Evolutionary conservation across 1,140 invertebrate genomes (phyloP).

Genomic region (fruit fly (Drosophila melanogaster)): DNA sequence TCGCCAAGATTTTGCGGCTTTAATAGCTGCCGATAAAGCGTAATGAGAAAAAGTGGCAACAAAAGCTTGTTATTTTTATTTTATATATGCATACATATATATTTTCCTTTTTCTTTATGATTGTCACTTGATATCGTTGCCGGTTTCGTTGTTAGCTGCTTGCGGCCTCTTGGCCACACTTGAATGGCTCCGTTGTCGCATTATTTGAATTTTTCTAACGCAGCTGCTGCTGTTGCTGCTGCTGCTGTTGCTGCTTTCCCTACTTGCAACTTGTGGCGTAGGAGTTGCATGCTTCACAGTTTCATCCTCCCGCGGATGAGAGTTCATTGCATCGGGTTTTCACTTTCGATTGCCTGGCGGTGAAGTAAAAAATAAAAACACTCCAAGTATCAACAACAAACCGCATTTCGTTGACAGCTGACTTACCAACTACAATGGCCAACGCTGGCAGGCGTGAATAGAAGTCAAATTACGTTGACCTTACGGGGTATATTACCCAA

Average conservation of each 20-base stretch:
- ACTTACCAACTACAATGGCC: conserved; percentile 42
- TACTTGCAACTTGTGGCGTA: conserved; percentile 37
- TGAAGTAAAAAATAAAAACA: conserved; percentile 6
- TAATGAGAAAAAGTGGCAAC: conserved; percentile 57
- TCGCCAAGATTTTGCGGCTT: conserved; percentile 62
- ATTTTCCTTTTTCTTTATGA: conserved; percentile 26
- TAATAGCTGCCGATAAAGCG: conserved; percentile 52
- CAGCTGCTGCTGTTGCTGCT: conserved; percentile 49
- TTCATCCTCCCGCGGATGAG: conserved; percentile 29
- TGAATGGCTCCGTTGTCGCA: conserved; percentile 55
- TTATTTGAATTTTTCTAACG: conserved; percentile 66
- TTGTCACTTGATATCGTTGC: conserved; percentile 60
- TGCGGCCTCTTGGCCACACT: conserved; percentile 40
- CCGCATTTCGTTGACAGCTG: conserved; percentile 55
- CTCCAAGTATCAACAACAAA: conserved; percentile 14
- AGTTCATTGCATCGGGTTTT: conserved; percentile 62
- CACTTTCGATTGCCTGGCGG: conserved; percentile 51
- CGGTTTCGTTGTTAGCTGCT: conserved; percentile 13
- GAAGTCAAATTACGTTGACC: conserved; percentile 50
- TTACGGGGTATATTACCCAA: conserved; percentile 33
- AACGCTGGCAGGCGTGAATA: conserved; percentile 40
- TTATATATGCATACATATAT: conserved; percentile 25
- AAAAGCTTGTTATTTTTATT: conserved; percentile 46
- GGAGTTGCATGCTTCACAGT: conserved; percentile 30
- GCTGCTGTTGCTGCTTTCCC: background rate